Base-by-base conservation (phyloP, 2,888 invertebrate genomes). In the Xestia sexstrigata region DNA sequence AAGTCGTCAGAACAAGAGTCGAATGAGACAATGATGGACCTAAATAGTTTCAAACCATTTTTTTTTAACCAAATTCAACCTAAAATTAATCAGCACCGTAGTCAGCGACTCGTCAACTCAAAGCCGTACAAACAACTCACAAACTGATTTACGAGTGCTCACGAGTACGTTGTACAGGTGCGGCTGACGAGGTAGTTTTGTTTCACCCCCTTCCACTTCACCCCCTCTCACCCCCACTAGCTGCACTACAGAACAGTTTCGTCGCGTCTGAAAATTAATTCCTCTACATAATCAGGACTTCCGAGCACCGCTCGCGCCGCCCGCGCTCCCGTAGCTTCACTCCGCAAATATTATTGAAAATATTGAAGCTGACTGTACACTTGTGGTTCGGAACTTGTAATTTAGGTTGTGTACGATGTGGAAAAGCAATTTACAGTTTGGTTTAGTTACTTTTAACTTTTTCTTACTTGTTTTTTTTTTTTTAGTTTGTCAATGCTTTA, bases 221-320 rank as follows among this genome's bases (percentile, higher is more conserved):
- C 85, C 83, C 84, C 78, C 79, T 76, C 75, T 45, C 72, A 52
- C 82, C 78, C 67, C 87, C 85, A 81, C 89, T 88, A 85, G 85
- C 89, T 88, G 87, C 92, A 92, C 93, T 92, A 93, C 94, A 92
- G 93, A 92, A 91, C 93, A 94, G 96, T 95, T 95, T 95, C 95
- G 95, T 95, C 95, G 96, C 95, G 95, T 92, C 95, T 95, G 95
- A 94, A 96, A 96, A 97, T 97, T 97, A 97, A 97, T 96, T 97
- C 95, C 95, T 96, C 96, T 95, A 96, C 96, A 94, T 96, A 97
- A 97, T 97, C 96, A 96, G 93, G 95, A 96, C 92, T 96, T 96
- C 95, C 95, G 95, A 92, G 92, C 81, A 72, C 65, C 77, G 69
- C 75, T 68, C 69, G 83, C 88, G 88, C 86, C 87, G 88, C 89